Percentiles rank a stretch among this genome's conserved stretches.
These are phyloP conservation scores for Hyposoter dolosus DNA, from an alignment of 2,888 invertebrate species.

Conservation along the genomic window DNA sequence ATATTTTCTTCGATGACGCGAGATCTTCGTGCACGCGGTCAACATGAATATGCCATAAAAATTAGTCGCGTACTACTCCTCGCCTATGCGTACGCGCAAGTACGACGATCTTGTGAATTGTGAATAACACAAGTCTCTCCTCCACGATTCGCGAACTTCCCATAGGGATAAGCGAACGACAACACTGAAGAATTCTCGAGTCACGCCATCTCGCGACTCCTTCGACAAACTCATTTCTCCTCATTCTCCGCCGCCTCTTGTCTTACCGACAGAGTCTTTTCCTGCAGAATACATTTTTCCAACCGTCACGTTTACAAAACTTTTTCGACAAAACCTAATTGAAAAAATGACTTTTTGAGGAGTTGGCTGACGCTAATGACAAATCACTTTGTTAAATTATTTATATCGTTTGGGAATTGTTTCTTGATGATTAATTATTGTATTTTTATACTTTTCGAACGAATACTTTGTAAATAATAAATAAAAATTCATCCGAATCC, in stretches of 20 bases:
- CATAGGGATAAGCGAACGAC: conserved; percentile 21
- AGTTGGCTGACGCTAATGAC: background rate
- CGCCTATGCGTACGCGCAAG: background rate
- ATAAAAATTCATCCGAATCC: no score
- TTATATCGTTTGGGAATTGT: no score
- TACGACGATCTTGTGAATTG: background rate
- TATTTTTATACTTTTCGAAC: no score
- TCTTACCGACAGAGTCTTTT: background rate
- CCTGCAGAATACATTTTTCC: no score
- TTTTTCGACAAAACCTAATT: no score
- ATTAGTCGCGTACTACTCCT: conserved; percentile 17
- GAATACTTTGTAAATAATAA: no score
- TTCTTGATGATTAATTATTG: no score
- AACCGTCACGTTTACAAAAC: no score
- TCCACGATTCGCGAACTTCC: background rate
- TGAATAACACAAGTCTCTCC: conserved; percentile 2
- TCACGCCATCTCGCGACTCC: background rate
- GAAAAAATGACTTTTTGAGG: no score
- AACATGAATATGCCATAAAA: conserved; percentile 32
- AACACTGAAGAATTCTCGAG: background rate
- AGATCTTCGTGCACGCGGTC: conserved; percentile 32
- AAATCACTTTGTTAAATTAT: background rate
- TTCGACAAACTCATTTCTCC: background rate
- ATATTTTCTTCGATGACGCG: conserved; percentile 24
- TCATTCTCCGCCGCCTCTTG: background rate